These are phyloP conservation scores for Pelagia noctiluca DNA, from an alignment of 30 jellyfish, hydroid and myxozoan species.

Conservation along the genomic window DNA sequence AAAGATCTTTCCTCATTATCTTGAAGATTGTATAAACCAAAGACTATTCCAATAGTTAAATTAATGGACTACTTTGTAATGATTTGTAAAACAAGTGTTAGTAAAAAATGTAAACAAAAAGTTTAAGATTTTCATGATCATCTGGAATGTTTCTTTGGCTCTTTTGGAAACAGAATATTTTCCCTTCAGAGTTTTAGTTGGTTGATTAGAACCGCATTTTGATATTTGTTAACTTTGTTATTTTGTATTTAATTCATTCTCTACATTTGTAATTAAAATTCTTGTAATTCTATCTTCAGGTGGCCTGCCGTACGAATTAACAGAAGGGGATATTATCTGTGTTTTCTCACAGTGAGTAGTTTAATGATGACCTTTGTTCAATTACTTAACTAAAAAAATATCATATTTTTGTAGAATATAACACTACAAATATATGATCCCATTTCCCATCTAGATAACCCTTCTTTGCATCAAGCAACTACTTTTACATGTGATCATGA, in stretches of 20 bases:
- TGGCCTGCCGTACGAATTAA: constrained; percentile 91
- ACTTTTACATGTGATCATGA: no score
- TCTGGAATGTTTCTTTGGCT: no score
- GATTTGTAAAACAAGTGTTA: no score
- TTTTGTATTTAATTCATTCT: neutral
- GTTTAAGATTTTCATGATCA: no score
- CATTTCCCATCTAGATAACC: no score
- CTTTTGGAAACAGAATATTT: neutral
- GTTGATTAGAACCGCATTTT: neutral
- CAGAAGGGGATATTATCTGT: constrained; percentile 93
- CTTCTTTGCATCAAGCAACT: no score
- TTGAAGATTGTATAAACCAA: no score
- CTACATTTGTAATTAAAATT: neutral
- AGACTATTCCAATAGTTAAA: no score
- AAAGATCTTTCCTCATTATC: no score
- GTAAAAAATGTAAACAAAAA: no score
- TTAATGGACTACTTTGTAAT: no score
- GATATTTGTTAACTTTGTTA: neutral
- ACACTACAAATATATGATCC: no score
- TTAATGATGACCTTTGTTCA: neutral
- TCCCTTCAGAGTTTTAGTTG: neutral
- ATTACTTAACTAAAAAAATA: neutral
- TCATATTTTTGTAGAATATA: neutral
- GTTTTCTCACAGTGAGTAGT: constrained; percentile 94
- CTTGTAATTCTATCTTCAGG: constrained; percentile 55